These are phyloP conservation scores for Drosophila trapezifrons DNA, from an alignment of 1,140 invertebrate genomes.

Conservation along the genomic window DNA sequence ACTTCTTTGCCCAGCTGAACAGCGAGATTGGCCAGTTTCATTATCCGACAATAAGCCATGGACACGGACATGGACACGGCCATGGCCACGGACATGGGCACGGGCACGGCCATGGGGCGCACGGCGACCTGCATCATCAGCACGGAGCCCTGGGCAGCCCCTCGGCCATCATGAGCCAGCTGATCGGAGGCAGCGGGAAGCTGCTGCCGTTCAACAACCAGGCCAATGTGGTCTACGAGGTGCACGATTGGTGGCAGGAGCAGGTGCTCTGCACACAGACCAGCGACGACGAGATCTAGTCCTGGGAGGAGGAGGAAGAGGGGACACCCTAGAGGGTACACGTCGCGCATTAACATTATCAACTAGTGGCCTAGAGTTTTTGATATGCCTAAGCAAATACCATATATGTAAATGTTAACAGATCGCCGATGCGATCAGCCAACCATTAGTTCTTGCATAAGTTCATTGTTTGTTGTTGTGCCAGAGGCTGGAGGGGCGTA, in stretches of 20 bases:
- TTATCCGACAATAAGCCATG: slow-evolving; percentile 69
- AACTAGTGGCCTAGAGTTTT: slow-evolving; percentile 62
- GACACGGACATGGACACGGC: slow-evolving; percentile 29
- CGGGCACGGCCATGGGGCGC: slow-evolving; percentile 9
- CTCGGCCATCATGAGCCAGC: slow-evolving; percentile 74
- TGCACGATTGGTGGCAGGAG: slow-evolving; percentile 88
- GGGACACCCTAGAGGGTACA: not conserved
- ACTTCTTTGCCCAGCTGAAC: slow-evolving; percentile 66
- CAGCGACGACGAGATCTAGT: slow-evolving; percentile 85
- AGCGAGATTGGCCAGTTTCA: slow-evolving; percentile 75
- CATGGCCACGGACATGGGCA: slow-evolving; percentile 28
- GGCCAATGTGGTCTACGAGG: slow-evolving; percentile 86
- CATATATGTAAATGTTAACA: slow-evolving; percentile 46
- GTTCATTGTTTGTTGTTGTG: slow-evolving; percentile 58
- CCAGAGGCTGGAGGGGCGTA: slow-evolving; percentile 29
- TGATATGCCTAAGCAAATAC: slow-evolving; percentile 36
- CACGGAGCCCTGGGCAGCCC: slow-evolving; percentile 66
- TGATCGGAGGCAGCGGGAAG: slow-evolving; percentile 83
- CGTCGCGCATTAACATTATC: slow-evolving; percentile 41
- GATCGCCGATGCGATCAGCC: slow-evolving; percentile 27
- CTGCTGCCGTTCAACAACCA: slow-evolving; percentile 84
- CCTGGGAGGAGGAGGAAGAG: not conserved
- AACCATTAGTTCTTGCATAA: slow-evolving; percentile 33
- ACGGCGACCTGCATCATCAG: slow-evolving; percentile 2
- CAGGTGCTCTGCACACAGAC: slow-evolving; percentile 86